These are phyloP conservation scores for Macropodus opercularis DNA, from an alignment of 2,797 vertebrate species.

Conservation along the genomic window DNA sequence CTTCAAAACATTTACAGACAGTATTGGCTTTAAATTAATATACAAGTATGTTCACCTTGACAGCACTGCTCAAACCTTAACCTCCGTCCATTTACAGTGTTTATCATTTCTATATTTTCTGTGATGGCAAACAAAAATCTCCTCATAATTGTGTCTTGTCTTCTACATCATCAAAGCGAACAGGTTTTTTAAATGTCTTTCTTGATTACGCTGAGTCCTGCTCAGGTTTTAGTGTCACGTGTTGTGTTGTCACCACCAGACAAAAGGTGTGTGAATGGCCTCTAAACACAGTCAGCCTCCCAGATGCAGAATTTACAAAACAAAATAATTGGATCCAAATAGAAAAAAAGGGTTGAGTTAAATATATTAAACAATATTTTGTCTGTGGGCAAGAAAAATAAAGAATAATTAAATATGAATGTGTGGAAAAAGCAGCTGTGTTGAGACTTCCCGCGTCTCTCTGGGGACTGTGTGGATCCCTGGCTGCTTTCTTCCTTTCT, in stretches of 20 bases:
- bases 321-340: slow-evolving; percentile 4
- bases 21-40: neutral
- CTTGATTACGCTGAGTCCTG: slow-evolving; percentile 27
- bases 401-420: slow-evolving; percentile 4
- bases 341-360: slow-evolving; percentile 19
- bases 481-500: slow-evolving; percentile 7
- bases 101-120: neutral
- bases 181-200: slow-evolving; percentile 19
- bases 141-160: slow-evolving; percentile 3
- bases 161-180: slow-evolving; percentile 25
- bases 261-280: slow-evolving; percentile 14
- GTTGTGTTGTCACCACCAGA: slow-evolving; percentile 11
- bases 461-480: slow-evolving; percentile 18
- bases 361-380: slow-evolving; percentile 15
- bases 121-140: slow-evolving; percentile 5
- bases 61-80: neutral
- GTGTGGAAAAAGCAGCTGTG: slow-evolving; percentile 36
- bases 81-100: too few species aligned
- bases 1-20: neutral
- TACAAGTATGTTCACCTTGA: neutral
- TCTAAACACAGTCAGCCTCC: slow-evolving; percentile 17
- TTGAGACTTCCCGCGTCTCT: slow-evolving; percentile 22
- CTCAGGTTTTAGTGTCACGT: slow-evolving; percentile 25
- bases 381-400: slow-evolving; percentile 27
- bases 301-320: neutral